Base-by-base conservation (phyloP, 92 coral and sea anemone genomes). In the Actinostola sp. region DNA sequence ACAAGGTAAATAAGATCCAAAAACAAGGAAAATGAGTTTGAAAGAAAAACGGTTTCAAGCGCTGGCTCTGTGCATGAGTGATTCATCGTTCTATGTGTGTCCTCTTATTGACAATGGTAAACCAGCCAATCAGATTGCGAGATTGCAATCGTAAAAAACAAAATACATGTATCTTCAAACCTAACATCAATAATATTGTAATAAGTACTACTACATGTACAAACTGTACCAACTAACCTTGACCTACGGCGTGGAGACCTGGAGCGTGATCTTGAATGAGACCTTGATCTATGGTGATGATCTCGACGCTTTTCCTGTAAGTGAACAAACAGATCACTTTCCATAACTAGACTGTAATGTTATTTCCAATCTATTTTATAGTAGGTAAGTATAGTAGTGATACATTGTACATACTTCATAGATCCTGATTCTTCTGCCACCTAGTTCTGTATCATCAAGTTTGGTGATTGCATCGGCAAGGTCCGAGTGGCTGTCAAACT, bases 401-500 rank as follows among this genome's bases (percentile, higher is more conserved):
- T 7, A 54, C 4, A 5, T 31, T 14, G 8, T 9, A 61, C 83
- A 44, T 50, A 90, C 96, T 78, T 87, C 92, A 65, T 41, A 48
- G 8, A 90, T 69, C 27, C 92, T 54, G 53, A 90, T 90, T 39
- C 84, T 78, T 57, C 88, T 87, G 52, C 96, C 96, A 53, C 92
- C 92, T 27, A 90, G 89, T 66, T 90, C 96, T 56, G 96, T 90
- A 35, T 87, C 82, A 35, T 90, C 96, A 55, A 89, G 66, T 39
- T 88, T 87, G 67, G 72, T 78, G 70, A 90, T 87, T 51, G 81
- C 87, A 57, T 71, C 81, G 51, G 31, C 25, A 86, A 90, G 66
- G 48, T 90, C 96, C 0, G 79, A 84, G 9, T 87, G 82, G 55
- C 60, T 61, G 54, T 82, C 83, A 83, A 90, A 90, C 53, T 90